Conservation (phyloP, 2,797 vertebrate species). For the Streptopelia turtur region DNA sequence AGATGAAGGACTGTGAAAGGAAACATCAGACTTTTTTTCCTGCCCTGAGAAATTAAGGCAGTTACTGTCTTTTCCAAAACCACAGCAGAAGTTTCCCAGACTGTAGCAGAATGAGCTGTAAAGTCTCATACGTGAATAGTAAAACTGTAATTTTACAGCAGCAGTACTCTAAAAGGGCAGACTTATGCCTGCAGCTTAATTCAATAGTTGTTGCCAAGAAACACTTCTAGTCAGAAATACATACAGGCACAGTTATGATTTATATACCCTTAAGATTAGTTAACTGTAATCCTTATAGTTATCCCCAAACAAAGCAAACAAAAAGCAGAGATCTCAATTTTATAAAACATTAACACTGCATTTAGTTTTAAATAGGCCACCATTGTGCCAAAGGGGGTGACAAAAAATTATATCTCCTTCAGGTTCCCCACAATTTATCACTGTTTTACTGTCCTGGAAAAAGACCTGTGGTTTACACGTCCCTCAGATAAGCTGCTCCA, state of each 20-base stretch:
- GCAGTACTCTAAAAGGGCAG: background rate
- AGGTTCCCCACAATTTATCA: background rate
- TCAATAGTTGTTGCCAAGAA: constrained; percentile 38
- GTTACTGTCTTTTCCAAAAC: background rate
- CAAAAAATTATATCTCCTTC: background rate
- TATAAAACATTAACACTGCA: background rate
- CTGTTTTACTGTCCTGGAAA: background rate
- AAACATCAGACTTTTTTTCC: background rate
- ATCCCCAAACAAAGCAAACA: background rate
- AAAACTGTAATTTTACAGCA: constrained; percentile 16
- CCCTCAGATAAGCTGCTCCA: constrained; percentile 2
- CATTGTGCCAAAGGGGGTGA: background rate
- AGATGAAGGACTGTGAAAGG: background rate
- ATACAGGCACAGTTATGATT: background rate
- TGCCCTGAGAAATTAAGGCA: background rate
- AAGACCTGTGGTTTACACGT: background rate
- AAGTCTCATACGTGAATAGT: background rate
- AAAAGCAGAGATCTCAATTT: background rate
- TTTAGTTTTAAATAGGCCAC: background rate
- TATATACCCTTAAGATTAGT: background rate
- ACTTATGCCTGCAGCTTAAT: constrained; percentile 30
- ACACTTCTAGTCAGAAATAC: constrained; percentile 12
- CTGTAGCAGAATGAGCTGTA: background rate
- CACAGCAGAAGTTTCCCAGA: background rate
- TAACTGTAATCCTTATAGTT: background rate